phyloP scores from a whole-genome alignment of 2,888 invertebrate species.

The Dendrolimus pini region DNA sequence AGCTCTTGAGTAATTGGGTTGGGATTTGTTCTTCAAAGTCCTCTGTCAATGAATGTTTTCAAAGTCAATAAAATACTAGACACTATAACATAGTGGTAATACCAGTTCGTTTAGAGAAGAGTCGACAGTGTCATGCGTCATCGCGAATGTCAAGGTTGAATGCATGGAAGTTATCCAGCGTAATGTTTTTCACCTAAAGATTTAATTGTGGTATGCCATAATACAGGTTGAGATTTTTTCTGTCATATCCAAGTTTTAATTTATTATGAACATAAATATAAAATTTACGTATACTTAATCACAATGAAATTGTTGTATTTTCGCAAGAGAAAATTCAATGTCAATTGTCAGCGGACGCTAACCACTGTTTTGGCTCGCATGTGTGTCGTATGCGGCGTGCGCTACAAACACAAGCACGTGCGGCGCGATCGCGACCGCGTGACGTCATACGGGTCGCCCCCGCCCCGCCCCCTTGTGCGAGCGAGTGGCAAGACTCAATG shows the following conservation, averaged over 20 bases:
- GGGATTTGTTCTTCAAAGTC: no score
- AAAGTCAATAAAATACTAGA: no score
- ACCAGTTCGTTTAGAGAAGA: conserved; percentile 29
- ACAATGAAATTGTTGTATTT: conserved; percentile 9
- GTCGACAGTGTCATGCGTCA: conserved; percentile 51
- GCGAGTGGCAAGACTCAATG: conserved; percentile 30
- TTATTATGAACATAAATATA: no score
- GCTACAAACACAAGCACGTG: conserved; percentile 74
- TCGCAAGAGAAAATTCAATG: conserved; percentile 37
- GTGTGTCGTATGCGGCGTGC: conserved; percentile 54
- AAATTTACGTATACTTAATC: not conserved
- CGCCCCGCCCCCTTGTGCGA: conserved; percentile 48
- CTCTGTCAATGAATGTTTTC: no score
- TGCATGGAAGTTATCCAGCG: conserved; percentile 64
- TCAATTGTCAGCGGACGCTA: conserved; percentile 38
- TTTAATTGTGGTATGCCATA: no score
- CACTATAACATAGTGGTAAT: conserved; percentile 16
- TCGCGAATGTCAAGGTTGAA: conserved; percentile 68
- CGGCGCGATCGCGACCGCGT: conserved; percentile 46
- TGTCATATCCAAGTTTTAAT: no score
- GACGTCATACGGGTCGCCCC: conserved; percentile 59
- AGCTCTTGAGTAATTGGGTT: no score
- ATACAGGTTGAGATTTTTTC: no score
- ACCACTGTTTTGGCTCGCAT: conserved; percentile 35
- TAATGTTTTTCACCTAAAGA: conserved; percentile 17